Base-by-base conservation (phyloP, 2,113 vertebrate genomes). In the Silurus glanis region DNA sequence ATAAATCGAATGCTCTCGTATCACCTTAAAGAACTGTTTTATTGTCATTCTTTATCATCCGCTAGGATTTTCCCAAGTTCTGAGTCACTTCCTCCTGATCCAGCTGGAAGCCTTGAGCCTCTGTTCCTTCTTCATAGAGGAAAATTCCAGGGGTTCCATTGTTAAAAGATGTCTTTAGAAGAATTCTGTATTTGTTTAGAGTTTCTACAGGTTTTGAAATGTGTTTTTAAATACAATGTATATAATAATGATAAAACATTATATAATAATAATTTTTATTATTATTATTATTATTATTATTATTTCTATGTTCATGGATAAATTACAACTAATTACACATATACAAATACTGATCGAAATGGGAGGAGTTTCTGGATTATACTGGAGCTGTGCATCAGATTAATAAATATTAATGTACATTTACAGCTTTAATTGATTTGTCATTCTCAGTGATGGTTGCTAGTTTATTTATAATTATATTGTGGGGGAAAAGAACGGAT, bases 1-100 rank as follows among this genome's bases (percentile, higher is more conserved):
- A n/a, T n/a, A 12, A 61, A 45, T 81, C 62, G 47, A 49, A 49
- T 62, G 37, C 79, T 9, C 19, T 47, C 3, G 2, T 61, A 56
- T 80, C 47, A 10, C 53, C 49, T 62, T 45, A 58, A 49, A 47
- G 13, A 62, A 80, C 0, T 10, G 47, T 47, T 80, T 53, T 25
- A 45, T 19, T 47, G 67, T 45, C 28, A 19, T 71, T 71, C 7
- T 58, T 14, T 37, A 37, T 82, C 59, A 64, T 49, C 5, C 1
- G 19, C 37, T 82, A 56, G 76, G 53, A 79, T 79, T 79, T 37
- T 79, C 76, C n/a, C 75, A n/a, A 16, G 23, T 28, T 13, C 49
- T 51, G 9, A 55, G 23, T 56, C 75, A 55, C 23, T 0, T 45
- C 23, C 37, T n/a, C 0, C 17, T 3, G 0, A 12, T 62, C 58